These are phyloP conservation scores for Sturnus vulgaris DNA, from an alignment of 2,113 vertebrate genomes.

Conservation along the genomic window DNA sequence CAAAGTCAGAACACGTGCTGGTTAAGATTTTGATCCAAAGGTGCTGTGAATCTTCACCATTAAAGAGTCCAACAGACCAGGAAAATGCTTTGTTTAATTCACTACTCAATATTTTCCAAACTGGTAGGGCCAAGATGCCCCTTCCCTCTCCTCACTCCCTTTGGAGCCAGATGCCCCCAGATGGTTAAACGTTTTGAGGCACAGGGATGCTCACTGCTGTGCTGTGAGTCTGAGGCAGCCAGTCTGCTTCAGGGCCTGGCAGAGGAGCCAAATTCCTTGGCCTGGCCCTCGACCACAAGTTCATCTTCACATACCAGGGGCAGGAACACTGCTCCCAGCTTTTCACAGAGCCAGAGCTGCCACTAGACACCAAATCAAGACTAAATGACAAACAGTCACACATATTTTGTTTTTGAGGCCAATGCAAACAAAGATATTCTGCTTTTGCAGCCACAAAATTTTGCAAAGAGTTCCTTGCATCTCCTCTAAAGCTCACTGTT, in stretches of 20 bases:
- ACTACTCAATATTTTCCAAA: background rate
- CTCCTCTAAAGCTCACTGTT: background rate
- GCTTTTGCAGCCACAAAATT: background rate
- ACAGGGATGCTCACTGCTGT: rapidly evolving
- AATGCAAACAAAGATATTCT: background rate
- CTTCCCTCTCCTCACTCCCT: background rate
- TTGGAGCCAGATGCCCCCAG: background rate
- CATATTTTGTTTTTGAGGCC: background rate
- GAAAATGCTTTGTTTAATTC: background rate
- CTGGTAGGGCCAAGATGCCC: background rate
- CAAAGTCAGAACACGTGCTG: background rate
- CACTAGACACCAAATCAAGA: background rate
- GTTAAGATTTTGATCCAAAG: background rate
- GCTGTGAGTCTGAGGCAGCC: background rate
- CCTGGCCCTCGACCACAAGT: background rate
- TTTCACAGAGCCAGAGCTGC: background rate
- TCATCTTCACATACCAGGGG: background rate
- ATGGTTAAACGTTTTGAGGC: background rate
- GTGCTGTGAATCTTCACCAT: background rate
- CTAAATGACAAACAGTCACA: background rate
- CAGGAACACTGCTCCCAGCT: background rate
- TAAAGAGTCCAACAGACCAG: background rate
- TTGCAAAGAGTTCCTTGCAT: background rate
- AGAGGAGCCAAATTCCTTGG: conserved; percentile 15
- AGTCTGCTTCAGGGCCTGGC: background rate